Evolutionary conservation across 2,113 vertebrate species (phyloP).

Genomic region (Polypterus senegalus): DNA sequence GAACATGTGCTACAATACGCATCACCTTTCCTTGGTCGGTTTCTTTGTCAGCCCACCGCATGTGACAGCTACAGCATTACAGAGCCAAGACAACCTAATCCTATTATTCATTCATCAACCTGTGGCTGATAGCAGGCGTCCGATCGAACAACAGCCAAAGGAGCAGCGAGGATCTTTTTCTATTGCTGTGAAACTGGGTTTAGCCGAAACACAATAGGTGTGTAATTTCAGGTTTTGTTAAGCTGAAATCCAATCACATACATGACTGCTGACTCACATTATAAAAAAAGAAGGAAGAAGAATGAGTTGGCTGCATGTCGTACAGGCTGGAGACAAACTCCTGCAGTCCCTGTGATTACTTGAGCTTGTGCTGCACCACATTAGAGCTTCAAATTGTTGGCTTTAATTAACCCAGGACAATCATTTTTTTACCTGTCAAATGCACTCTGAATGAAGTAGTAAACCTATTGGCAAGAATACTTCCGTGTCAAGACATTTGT

Average conservation of each 20-base stretch:
- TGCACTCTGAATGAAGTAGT: no score
- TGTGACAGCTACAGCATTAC: conserved; percentile 61
- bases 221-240: conserved; percentile 99
- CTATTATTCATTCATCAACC: conserved; percentile 82
- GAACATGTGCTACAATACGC: conserved; percentile 27
- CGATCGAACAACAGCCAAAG: conserved; percentile 62
- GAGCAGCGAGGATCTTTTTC: conserved; percentile 61
- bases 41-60: conserved; percentile 54
- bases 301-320: conserved; percentile 75
- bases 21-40: conserved; percentile 40
- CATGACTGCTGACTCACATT: conserved; percentile 96
- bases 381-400: no score
- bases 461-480: no score
- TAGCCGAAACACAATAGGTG: conserved; percentile 89
- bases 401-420: no score
- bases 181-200: conserved; percentile 74
- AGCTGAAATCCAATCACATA: conserved; percentile 98
- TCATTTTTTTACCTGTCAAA: no score
- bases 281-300: conserved; percentile 67
- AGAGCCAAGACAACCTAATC: conserved; percentile 73
- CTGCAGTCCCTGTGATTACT: conserved; percentile 6
- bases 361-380: no score
- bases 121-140: conserved; percentile 59
- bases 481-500: no score
- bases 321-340: conserved; percentile 42